Base-by-base conservation (phyloP, 2,797 vertebrate species). In the Vireo griseus region DNA sequence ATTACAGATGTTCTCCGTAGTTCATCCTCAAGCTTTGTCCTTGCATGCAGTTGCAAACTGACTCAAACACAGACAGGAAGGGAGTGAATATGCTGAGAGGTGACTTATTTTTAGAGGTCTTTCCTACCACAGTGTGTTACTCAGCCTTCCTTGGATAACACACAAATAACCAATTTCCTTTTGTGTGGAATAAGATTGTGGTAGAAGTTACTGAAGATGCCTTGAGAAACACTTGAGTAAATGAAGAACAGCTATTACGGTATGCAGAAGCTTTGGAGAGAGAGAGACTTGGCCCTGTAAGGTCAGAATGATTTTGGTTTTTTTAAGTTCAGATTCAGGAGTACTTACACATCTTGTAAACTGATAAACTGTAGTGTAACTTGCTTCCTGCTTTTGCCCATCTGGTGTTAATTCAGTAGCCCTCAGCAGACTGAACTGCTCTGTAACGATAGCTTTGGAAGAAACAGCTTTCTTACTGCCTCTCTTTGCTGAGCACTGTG, bases 71-170 rank as follows among this genome's bases (percentile, higher is more conserved):
- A 94, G 93, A 96, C 92, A 97, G 97, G 97, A 97, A 98, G 96
- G 95, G 95, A 97, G 95, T 96, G 94, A 97, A 97, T 95, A 92
- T 96, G 55, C 73, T 92, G 93, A 95, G 92, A 96, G 90, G 68
- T 97, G 92, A 95, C 97, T 85, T 88, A 96, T 97, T 97, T 96
- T 96, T 95, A 88, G 94, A 94, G 86, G 87, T 95, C 94, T 96
- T 97, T 96, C 96, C 96, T 97, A 94, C 88, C 94, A 82, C 81
- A 86, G 96, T 94, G 84, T 91, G 71, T 94, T 95, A 96, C 81
- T 94, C 94, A 95, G 95, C 95, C 97, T 98, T 97, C 97, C 98
- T 97, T 97, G 96, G 96, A 97, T 95, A 97, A 96, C 95, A 96
- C 81, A 92, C 82, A 94, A 97, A 96, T 86, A 91, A 88, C 92